Evolutionary conservation across 2,113 vertebrate species (phyloP), one percentile per base, ranked within the genome.

Genomic region (Nycticorax nycticorax): DNA sequence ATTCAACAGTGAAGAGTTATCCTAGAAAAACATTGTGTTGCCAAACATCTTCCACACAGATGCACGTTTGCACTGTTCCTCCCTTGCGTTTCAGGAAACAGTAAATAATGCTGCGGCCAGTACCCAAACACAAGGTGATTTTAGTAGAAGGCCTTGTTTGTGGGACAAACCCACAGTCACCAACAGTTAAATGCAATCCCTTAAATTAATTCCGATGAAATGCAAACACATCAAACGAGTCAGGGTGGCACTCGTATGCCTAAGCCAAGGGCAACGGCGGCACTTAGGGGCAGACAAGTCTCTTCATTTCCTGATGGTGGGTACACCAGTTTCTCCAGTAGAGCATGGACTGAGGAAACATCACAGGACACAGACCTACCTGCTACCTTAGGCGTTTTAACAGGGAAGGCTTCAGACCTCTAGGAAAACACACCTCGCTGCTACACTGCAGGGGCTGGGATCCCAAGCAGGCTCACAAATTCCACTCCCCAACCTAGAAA

Each of bases 31-130:
- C 5, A 17, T 50, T 32, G 3, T 47, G 53, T 53, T 93, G 66
- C 71, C 74, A 94, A 75, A 82, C 62, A 94, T 85, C 62, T 95
- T 88, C 39, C 66, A 78, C 53, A 39, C 39, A 92, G 78, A 82
- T 85, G 37, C 78, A 78, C 0, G 0, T 47, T 90, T 72, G 48
- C n/a, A 27, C 35, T 85, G 56, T 48, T 88, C 60, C 39, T 72
- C 88, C 48, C 60, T 47, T 60, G n/a, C 7, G 8, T 74, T 87
- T 88, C 77, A 88, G 39, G 47, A 91, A 85, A 75, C 23, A 52
- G 26, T 64, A 88, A 82, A 85, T 39, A 89, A 52, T 32, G 30
- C 62, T 56, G 48, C 3, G 28, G 52, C 14, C 62, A 88, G 35
- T 55, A 75, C 43, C 41, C 74, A 85, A 72, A 68, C 37, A 89